phyloP scores from a whole-genome alignment of 2,888 invertebrate genomes.

The Lycophotia porphyrea region DNA sequence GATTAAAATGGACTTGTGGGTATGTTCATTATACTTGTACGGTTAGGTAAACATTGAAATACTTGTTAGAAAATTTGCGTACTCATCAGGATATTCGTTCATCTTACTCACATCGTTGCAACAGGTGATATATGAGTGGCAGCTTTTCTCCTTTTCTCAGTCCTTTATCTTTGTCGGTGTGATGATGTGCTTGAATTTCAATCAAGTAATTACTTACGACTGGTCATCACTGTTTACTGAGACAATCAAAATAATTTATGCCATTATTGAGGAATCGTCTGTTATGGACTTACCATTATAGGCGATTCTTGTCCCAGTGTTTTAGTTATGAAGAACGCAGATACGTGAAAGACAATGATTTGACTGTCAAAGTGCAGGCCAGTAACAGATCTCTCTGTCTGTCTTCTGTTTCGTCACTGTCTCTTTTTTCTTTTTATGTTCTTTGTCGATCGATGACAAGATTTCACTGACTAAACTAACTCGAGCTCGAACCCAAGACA shows the following conservation, averaged over 20 bases:
- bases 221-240: conserved; percentile 1
- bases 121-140: background rate
- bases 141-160: background rate
- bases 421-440: too few relatives aligned
- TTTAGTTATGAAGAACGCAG: background rate
- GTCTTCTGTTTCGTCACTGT: too few relatives aligned
- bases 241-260: conserved; percentile 2
- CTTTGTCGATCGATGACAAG: too few relatives aligned
- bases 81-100: background rate
- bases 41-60: background rate
- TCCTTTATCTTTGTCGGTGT: background rate
- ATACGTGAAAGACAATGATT: background rate
- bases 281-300: too few relatives aligned
- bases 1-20: background rate
- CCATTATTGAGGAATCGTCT: background rate
- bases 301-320: background rate
- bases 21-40: background rate
- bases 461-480: too few relatives aligned
- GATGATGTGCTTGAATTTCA: conserved; percentile 12
- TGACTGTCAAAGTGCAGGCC: background rate
- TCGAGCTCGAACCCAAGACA: too few relatives aligned
- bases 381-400: conserved; percentile 1
- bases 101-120: background rate
- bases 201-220: conserved; percentile 8
- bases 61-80: background rate